Evolutionary conservation across 2,113 vertebrate species (phyloP).

Genomic region (Struthidea cinerea): DNA sequence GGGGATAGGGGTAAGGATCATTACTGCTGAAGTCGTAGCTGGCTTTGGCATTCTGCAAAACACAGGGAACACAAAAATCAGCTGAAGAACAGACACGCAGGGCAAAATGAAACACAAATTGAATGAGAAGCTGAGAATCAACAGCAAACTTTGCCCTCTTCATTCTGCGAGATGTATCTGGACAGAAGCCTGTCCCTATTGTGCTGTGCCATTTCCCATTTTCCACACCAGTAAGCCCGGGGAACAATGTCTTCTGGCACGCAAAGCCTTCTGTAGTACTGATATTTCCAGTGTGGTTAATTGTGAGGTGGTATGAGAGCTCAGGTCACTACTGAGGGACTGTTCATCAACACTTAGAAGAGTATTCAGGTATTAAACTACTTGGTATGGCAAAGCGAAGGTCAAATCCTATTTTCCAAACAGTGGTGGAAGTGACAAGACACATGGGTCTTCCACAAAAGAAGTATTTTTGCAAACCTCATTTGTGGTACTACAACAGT

Average conservation of each 20-base stretch:
- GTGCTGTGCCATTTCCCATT: not conserved
- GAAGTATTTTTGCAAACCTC: not conserved
- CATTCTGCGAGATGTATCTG: not conserved
- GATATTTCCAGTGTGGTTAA: not conserved
- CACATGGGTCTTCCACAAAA: not conserved
- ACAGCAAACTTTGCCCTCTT: not conserved
- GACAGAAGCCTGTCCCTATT: not conserved
- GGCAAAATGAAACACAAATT: not conserved
- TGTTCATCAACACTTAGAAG: not conserved
- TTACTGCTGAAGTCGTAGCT: slow-evolving; percentile 99
- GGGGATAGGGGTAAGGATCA: slow-evolving; percentile 93
- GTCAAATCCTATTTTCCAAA: not conserved
- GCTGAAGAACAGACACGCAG: not conserved
- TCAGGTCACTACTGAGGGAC: not conserved
- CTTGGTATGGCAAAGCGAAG: not conserved
- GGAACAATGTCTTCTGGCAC: not conserved
- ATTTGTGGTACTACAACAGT: not conserved
- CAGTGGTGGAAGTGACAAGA: not conserved
- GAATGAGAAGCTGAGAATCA: not conserved
- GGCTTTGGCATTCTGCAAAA: slow-evolving; percentile 94
- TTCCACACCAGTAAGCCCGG: not conserved
- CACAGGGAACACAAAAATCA: slow-evolving; percentile 27
- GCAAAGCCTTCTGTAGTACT: not conserved
- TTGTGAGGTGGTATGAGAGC: not conserved
- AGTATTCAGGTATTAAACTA: not conserved